Evolutionary conservation across 2,797 vertebrate species (phyloP), one percentile per base, ranked within the genome.

Genomic region (Allochrocebus solatus): DNA sequence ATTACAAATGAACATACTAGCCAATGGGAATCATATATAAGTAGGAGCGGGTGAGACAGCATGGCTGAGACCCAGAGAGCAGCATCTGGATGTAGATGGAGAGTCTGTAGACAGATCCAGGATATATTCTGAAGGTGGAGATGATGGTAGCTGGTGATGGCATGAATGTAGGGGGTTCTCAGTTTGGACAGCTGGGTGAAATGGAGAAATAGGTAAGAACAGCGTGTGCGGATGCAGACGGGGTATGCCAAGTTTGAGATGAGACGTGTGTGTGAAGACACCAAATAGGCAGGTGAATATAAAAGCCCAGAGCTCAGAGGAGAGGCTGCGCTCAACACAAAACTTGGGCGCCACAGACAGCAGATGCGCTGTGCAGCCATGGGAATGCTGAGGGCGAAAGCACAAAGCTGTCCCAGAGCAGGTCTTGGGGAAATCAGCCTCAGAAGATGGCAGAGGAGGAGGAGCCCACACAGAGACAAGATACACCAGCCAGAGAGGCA

Each of bases 321-420:
- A 86, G 46, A 67, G 92, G 8, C 39, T 48, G 53, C 0, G 10
- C 41, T 17, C n/a, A 43, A 89, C 48, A 74, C 8, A 55, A 74
- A 79, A 86, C 0, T 2, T 6, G 30, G 74, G n/a, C 43, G 5
- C 14, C 0, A 59, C 19, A 21, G n/a, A 89, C 26, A 43, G 30
- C 30, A 14, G 53, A 30, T 39, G 36, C 0, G 24, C 17, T 39
- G 64, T 21, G 39, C 78, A 36, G 43, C 41, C 39, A 4, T 0
- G 16, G 57, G 22, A 5, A 13, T 14, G 28, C 28, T 11, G 2
- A 2, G 22, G 59, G 3, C 0, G 2, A 30, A 41, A 36, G 3
- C 36, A 30, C 28, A 53, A 5, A 46, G n/a, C 39, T 36, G 70
- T 43, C 76, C 19, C 19, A 12, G 50, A 11, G 33, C 53, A 41